Evolutionary conservation across 2,113 vertebrate genomes (phyloP).

Genomic region (Callospermophilus lateralis): DNA sequence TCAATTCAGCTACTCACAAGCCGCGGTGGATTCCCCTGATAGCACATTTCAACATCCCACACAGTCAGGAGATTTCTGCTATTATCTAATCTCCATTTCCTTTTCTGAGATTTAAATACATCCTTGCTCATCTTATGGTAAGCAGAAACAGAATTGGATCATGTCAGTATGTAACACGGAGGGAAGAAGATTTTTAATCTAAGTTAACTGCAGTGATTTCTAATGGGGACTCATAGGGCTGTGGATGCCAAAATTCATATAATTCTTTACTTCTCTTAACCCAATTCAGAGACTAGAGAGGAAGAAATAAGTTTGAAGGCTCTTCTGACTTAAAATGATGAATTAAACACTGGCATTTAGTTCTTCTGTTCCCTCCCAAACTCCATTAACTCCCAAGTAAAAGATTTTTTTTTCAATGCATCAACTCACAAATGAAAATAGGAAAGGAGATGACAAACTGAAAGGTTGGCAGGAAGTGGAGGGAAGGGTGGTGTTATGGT

Average conservation of each 20-base stretch:
- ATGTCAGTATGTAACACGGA: background rate
- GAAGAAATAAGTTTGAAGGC: constrained; percentile 38
- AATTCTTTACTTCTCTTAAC: constrained; percentile 38
- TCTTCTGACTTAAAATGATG: constrained; percentile 43
- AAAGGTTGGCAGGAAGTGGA: constrained; percentile 12
- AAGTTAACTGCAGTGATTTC: constrained; percentile 60
- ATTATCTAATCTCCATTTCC: constrained; percentile 63
- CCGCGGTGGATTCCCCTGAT: constrained; percentile 53
- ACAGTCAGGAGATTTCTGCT: constrained; percentile 51
- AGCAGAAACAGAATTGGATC: constrained; percentile 58
- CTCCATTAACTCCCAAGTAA: constrained; percentile 40
- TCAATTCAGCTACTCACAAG: constrained; percentile 53
- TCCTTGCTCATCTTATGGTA: constrained; percentile 49
- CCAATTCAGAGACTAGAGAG: constrained; percentile 34
- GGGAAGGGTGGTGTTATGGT: background rate
- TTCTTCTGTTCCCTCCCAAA: constrained; percentile 52
- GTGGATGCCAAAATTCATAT: constrained; percentile 41
- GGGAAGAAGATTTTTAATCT: background rate
- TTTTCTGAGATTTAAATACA: constrained; percentile 70
- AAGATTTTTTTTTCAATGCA: constrained; percentile 41
- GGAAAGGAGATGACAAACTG: constrained; percentile 1
- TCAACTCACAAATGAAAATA: constrained; percentile 59
- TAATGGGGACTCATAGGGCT: background rate
- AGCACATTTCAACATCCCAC: constrained; percentile 18
- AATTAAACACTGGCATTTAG: constrained; percentile 33